Evolutionary conservation across 2,797 vertebrate species (phyloP).

Genomic region (Erpetoichthys calabaricus): DNA sequence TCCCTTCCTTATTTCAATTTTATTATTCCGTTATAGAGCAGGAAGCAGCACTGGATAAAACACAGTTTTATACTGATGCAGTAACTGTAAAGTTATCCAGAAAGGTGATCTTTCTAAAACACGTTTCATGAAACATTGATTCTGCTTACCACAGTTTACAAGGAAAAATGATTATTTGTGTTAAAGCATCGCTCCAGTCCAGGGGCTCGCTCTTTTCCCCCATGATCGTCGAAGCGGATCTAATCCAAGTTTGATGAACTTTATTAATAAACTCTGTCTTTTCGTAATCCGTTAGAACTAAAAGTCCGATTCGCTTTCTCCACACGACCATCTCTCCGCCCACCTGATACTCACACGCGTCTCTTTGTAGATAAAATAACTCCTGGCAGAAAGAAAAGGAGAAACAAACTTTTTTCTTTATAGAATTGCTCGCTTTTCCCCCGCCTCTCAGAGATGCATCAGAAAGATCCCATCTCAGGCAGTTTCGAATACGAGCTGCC

Average conservation of each 20-base stretch:
- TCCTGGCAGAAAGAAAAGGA: slow-evolving; percentile 12
- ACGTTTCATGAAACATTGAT: too few species aligned
- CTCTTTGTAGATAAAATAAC: slow-evolving; percentile 36
- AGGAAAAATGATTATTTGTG: slow-evolving; percentile 12
- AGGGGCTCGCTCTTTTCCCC: slow-evolving; percentile 11
- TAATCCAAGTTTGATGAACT: slow-evolving; percentile 68
- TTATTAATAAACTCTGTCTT: slow-evolving; percentile 42
- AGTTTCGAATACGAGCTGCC: too few species aligned
- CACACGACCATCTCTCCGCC: slow-evolving; percentile 49
- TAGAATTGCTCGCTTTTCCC: not conserved
- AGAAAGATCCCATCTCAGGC: slow-evolving; percentile 12
- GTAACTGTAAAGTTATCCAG: too few species aligned
- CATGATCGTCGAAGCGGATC: slow-evolving; percentile 39
- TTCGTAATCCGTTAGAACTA: slow-evolving; percentile 25
- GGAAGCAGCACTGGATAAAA: too few species aligned
- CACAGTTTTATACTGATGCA: too few species aligned
- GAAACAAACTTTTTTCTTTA: slow-evolving; percentile 8
- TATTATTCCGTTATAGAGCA: too few species aligned
- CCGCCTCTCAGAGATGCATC: slow-evolving; percentile 15
- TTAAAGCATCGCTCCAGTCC: slow-evolving; percentile 8
- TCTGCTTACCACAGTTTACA: not conserved
- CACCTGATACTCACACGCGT: slow-evolving; percentile 17
- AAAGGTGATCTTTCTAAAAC: too few species aligned
- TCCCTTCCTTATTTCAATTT: too few species aligned
- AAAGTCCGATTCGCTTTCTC: slow-evolving; percentile 38